Evolutionary conservation across 2,888 invertebrate genomes (phyloP).

Genomic region (Sycophila texana): DNA sequence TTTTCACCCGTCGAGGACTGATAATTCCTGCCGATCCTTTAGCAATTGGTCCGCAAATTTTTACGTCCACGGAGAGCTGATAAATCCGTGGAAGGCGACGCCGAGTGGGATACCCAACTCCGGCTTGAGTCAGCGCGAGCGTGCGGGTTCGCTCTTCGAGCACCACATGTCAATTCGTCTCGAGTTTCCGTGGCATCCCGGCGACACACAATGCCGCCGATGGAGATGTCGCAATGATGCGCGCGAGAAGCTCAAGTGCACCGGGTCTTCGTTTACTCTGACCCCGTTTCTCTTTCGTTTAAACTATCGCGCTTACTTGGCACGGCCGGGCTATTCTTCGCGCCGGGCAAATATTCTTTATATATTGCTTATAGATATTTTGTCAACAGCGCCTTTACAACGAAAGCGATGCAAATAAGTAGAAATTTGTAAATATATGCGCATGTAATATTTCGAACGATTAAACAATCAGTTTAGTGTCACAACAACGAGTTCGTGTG

Average conservation of each 20-base stretch:
- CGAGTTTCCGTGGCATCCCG: constrained; percentile 24
- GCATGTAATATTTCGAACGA: too few species aligned
- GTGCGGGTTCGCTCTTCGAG: neutral
- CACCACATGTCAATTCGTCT: constrained; percentile 43
- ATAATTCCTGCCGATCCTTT: neutral
- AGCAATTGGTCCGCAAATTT: neutral
- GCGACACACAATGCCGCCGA: constrained; percentile 15
- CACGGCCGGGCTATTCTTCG: neutral
- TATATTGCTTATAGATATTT: too few species aligned
- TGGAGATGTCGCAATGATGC: constrained; percentile 43
- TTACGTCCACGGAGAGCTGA: neutral
- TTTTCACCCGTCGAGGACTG: neutral
- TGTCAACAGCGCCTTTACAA: too few species aligned
- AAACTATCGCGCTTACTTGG: too few species aligned
- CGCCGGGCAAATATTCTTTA: too few species aligned
- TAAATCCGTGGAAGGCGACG: neutral
- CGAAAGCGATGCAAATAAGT: neutral
- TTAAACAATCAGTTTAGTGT: too few species aligned
- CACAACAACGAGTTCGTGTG: too few species aligned
- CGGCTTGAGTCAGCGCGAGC: constrained; percentile 1
- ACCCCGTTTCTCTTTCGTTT: neutral
- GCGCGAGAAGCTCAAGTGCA: constrained; percentile 37
- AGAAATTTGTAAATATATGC: neutral
- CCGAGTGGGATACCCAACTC: neutral
- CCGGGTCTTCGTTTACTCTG: neutral